Evolutionary conservation across 2,888 invertebrate genomes (phyloP), one percentile per base, ranked within the genome.

Genomic region (Cantharis flavilabris): DNA sequence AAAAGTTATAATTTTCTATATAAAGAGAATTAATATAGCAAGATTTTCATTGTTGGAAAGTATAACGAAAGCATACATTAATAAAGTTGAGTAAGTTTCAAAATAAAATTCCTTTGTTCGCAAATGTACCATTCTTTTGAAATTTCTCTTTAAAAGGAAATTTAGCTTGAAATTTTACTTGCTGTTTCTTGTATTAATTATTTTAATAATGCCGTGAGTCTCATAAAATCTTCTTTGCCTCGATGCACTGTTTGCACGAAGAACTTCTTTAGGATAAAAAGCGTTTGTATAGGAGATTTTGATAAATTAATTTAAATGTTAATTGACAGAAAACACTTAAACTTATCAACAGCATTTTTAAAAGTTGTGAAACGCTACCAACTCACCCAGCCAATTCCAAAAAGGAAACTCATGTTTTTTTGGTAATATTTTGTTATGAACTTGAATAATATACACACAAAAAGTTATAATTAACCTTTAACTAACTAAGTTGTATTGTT

Each of bases 41-140:
- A 67, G 26, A 67, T 67, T 23, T 67, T 23, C 65, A 67, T 67
- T 67, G 65, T 67, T 26, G 65, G 9, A 11, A 67, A 67, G 23
- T 67, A 67, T 67, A 23, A 23, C 65, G 65, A 67, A 18, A 67
- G 65, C 65, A 67, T 67, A 67, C 65, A 26, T 67, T 67, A 67
- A 67, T 67, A 67, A 67, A 67, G 23, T 67, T 67, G 18, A 26
- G 20, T 11, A 67, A 67, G 14, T 67, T 67, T 67, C 13, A 67
- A 67, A 67, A 67, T 67, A 67, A 18, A 67, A 67, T 67, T 23
- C 26, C 65, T 23, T 67, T 67, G 65, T 67, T 67, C 65, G 65
- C 18, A 49, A 49, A 49, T n/a, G n/a, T 49, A 49, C 49, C 18
- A 67, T 67, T 67, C 65, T 67, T 67, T 67, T 67, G 65, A 67